Percentiles rank a stretch among this genome's conserved stretches.
Evolutionary conservation across 2,888 invertebrate species (phyloP).

Genomic region (Archips crataeganus): DNA sequence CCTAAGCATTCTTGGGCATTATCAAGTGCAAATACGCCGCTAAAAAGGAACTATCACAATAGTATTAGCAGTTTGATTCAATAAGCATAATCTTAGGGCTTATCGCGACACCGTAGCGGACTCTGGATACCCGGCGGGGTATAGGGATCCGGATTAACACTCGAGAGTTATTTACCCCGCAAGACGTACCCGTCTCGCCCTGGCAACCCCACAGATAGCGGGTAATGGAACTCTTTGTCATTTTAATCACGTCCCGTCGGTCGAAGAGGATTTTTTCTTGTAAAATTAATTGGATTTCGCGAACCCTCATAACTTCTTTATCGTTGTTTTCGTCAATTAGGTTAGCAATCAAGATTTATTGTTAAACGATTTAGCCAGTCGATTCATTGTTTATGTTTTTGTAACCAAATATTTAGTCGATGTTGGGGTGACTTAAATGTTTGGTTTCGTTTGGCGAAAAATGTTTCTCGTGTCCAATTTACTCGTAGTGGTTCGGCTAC

Average conservation of each 20-base stretch:
- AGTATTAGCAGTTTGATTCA: conserved; percentile 36
- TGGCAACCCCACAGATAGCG: conserved; percentile 46
- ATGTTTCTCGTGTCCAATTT: neutral
- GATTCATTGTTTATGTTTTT: neutral
- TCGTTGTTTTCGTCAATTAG: conserved; percentile 38
- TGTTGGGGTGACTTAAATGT: neutral
- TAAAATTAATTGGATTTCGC: conserved; percentile 75
- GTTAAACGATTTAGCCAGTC: conserved; percentile 16
- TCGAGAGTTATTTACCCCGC: conserved; percentile 46
- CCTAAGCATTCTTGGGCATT: neutral
- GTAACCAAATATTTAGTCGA: neutral
- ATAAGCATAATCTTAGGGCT: conserved; percentile 35
- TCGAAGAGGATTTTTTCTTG: conserved; percentile 51
- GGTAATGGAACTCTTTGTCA: conserved; percentile 60
- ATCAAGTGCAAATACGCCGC: neutral
- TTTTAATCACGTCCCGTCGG: conserved; percentile 61
- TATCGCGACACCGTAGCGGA: conserved; percentile 31
- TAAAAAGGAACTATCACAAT: conserved; percentile 9
- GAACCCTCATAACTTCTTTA: conserved; percentile 60
- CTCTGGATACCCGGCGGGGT: conserved; percentile 15
- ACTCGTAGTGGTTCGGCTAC: neutral
- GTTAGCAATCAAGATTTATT: conserved; percentile 30
- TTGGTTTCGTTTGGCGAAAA: neutral
- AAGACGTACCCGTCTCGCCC: conserved; percentile 29
- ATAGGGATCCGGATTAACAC: conserved; percentile 48